A percentile compares a stretch with the other conserved stretches of the same genome.
These are phyloP conservation scores for Diprion similis DNA, from an alignment of 1,140 invertebrate genomes.

Conservation along the genomic window DNA sequence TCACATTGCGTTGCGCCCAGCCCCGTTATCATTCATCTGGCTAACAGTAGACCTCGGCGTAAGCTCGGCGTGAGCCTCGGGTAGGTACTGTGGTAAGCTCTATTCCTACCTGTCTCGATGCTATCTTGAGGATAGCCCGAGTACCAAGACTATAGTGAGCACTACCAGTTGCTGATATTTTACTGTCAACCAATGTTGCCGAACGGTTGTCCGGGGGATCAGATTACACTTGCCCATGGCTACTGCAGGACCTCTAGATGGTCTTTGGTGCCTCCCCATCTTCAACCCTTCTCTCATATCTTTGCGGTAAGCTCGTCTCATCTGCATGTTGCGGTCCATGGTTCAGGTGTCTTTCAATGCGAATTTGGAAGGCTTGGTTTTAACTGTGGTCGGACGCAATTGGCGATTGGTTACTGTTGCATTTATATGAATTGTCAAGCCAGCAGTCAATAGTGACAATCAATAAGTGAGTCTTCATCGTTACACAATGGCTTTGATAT, in stretches of 20 bases:
- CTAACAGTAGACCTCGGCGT: constrained; percentile 48
- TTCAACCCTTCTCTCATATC: constrained; percentile 48
- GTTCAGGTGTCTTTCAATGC: too few relatives aligned
- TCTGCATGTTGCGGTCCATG: too few relatives aligned
- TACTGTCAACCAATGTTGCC: constrained; percentile 60
- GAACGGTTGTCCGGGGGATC: constrained; percentile 56
- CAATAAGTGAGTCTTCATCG: too few relatives aligned
- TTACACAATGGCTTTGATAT: too few relatives aligned
- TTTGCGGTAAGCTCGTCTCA: background rate
- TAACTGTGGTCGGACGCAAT: too few relatives aligned
- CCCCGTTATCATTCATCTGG: constrained; percentile 54
- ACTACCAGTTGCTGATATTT: constrained; percentile 59
- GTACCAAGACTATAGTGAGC: constrained; percentile 41
- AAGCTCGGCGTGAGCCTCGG: constrained; percentile 14
- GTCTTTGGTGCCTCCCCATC: constrained; percentile 34
- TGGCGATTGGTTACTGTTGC: too few relatives aligned
- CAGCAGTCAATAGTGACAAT: too few relatives aligned
- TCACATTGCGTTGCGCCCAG: constrained; percentile 48
- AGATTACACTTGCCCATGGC: constrained; percentile 40
- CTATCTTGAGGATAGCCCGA: constrained; percentile 38
- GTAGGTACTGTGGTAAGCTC: constrained; percentile 20
- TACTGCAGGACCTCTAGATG: background rate
- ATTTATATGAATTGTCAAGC: too few relatives aligned
- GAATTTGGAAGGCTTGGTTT: too few relatives aligned
- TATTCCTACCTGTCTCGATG: constrained; percentile 50